Conservation (phyloP, 2,888 invertebrate genomes). For the Lamellibrachia satsuma region DNA sequence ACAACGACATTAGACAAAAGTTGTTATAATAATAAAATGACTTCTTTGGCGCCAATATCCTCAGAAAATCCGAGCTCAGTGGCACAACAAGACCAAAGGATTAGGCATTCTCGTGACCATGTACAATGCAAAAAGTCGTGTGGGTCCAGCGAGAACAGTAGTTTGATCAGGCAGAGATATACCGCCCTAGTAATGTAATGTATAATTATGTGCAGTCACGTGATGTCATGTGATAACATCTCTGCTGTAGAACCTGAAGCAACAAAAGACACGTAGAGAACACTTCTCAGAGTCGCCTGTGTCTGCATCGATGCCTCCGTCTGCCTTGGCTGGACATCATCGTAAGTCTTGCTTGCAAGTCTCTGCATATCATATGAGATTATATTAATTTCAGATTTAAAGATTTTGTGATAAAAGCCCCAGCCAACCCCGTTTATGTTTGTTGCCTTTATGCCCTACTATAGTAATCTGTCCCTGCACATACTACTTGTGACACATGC, state of each 20-base stretch:
- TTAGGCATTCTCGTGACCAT: too few species aligned
- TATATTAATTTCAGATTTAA: not conserved
- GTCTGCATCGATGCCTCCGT: conserved; percentile 63
- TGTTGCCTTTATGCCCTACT: not conserved
- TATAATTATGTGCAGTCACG: not conserved
- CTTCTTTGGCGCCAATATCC: too few species aligned
- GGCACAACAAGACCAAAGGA: too few species aligned
- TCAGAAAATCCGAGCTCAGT: too few species aligned
- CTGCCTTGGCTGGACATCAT: conserved; percentile 60
- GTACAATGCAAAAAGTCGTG: too few species aligned
- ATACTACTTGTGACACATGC: too few species aligned
- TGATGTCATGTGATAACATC: conserved; percentile 24
- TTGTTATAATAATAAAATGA: too few species aligned
- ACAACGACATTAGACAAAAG: too few species aligned
- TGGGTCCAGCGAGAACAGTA: too few species aligned
- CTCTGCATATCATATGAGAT: not conserved
- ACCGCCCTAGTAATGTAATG: too few species aligned
- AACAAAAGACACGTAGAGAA: conserved; percentile 91
- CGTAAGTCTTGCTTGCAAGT: not conserved
- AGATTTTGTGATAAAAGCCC: not conserved
- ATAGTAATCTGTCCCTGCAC: not conserved
- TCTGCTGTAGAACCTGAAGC: conserved; percentile 81
- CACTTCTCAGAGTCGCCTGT: conserved; percentile 71
- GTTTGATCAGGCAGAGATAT: too few species aligned
- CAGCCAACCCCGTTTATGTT: too few species aligned